These are phyloP conservation scores for Parnassius apollo DNA, from an alignment of 2,888 invertebrate genomes.

Conservation along the genomic window DNA sequence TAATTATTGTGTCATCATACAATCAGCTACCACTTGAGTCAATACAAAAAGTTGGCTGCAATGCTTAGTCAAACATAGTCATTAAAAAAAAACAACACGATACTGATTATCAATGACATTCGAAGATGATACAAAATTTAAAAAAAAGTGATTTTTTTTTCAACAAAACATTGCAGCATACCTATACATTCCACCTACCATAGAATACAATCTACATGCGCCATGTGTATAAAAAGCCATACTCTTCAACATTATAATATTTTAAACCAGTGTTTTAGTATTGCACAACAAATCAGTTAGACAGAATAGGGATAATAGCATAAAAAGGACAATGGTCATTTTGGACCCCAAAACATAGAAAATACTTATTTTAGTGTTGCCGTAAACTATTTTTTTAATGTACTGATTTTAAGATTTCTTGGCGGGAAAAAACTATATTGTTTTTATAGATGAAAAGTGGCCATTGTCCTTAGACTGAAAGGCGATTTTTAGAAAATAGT, in stretches of 20 bases:
- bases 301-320: constrained; percentile 29
- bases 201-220: constrained; percentile 68
- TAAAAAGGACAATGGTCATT: constrained; percentile 45
- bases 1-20: constrained; percentile 70
- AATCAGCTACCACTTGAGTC: constrained; percentile 67
- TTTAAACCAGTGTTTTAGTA: constrained; percentile 43
- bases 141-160: constrained; percentile 33
- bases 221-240: constrained; percentile 69
- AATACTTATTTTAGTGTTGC: constrained; percentile 24
- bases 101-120: constrained; percentile 35
- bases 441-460: constrained; percentile 25
- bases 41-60: constrained; percentile 66
- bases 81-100: constrained; percentile 31
- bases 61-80: constrained; percentile 43
- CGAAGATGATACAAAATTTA: constrained; percentile 37
- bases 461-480: constrained; percentile 34
- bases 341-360: constrained; percentile 33
- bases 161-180: constrained; percentile 54
- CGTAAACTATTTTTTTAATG: constrained; percentile 11
- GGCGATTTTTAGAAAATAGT: constrained; percentile 27
- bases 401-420: constrained; percentile 19
- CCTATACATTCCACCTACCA: constrained; percentile 63
- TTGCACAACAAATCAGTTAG: constrained; percentile 23
- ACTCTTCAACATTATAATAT: constrained; percentile 59
- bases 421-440: constrained; percentile 11